Percentiles rank a stretch among this genome's conserved stretches.
These are phyloP conservation scores for Margaritifera margaritifera DNA, from an alignment of 2,888 invertebrate genomes.

Conservation along the genomic window DNA sequence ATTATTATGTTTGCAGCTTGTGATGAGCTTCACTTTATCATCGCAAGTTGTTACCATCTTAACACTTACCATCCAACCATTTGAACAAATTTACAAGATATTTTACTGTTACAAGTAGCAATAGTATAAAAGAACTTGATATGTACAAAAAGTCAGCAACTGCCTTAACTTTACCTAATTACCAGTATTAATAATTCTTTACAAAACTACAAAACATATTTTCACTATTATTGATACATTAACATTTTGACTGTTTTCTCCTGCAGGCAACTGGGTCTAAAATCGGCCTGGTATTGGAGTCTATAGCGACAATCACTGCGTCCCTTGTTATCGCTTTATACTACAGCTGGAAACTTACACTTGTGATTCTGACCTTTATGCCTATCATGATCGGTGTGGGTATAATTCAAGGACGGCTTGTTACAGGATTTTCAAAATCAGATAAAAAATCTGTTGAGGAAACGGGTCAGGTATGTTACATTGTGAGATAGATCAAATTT, in stretches of 20 bases:
- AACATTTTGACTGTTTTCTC: neutral
- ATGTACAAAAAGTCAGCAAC: no score
- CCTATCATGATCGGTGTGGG: conserved; percentile 72
- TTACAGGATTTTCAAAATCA: conserved; percentile 52
- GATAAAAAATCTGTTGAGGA: conserved; percentile 74
- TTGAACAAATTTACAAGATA: no score
- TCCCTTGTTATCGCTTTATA: conserved; percentile 72
- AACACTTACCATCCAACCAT: no score
- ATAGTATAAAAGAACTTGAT: no score
- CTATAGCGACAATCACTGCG: conserved; percentile 64
- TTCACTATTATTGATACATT: no score
- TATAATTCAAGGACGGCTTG: conserved; percentile 48
- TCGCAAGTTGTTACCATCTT: no score
- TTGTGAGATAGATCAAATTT: neutral
- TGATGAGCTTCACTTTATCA: no score
- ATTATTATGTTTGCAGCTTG: no score
- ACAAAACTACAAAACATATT: no score
- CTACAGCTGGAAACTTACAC: conserved; percentile 73
- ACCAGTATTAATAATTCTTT: no score
- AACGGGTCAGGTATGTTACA: conserved; percentile 74
- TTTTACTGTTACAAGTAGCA: no score
- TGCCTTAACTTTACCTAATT: no score
- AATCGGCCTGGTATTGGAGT: conserved; percentile 71
- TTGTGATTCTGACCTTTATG: conserved; percentile 70
- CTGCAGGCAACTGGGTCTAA: conserved; percentile 73